Evolutionary conservation across 2,888 invertebrate species (phyloP).

Genomic region (Athalia rosae): DNA sequence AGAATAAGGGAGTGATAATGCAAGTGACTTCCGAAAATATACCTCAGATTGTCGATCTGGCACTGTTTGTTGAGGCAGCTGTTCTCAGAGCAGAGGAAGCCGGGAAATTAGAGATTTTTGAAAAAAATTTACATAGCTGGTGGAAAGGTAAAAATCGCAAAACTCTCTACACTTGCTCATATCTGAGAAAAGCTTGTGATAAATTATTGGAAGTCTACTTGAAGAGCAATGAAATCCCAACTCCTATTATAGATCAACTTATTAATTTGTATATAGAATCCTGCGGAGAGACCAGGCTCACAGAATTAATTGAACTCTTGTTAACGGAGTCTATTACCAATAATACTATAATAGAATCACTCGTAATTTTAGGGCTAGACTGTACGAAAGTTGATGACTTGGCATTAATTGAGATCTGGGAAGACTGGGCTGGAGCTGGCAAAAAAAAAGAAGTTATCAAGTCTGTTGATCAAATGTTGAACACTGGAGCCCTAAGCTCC

Average conservation of each 20-base stretch:
- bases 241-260: slow-evolving; percentile 70
- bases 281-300: slow-evolving; percentile 72
- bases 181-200: slow-evolving; percentile 73
- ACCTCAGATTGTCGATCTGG: slow-evolving; percentile 75
- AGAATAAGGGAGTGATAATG: slow-evolving; percentile 74
- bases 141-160: slow-evolving; percentile 65
- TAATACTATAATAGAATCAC: slow-evolving; percentile 59
- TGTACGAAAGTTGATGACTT: slow-evolving; percentile 59
- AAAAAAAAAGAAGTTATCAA: slow-evolving; percentile 60
- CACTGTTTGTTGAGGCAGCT: slow-evolving; percentile 76
- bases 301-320: slow-evolving; percentile 64
- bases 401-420: slow-evolving; percentile 64
- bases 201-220: slow-evolving; percentile 73
- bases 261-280: slow-evolving; percentile 73
- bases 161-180: slow-evolving; percentile 59
- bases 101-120: slow-evolving; percentile 71
- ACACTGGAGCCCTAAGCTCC: slow-evolving; percentile 61
- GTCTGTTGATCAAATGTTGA: slow-evolving; percentile 65
- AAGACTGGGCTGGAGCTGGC: slow-evolving; percentile 61
- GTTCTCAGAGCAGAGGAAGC: slow-evolving; percentile 71
- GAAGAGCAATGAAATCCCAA: slow-evolving; percentile 63
- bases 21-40: slow-evolving; percentile 74
- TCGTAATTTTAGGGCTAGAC: slow-evolving; percentile 59
- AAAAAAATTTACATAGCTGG: slow-evolving; percentile 73
- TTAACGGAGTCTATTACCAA: slow-evolving; percentile 58